These are phyloP conservation scores for Troides aeacus DNA, from an alignment of 2,888 invertebrate genomes.

Conservation along the genomic window DNA sequence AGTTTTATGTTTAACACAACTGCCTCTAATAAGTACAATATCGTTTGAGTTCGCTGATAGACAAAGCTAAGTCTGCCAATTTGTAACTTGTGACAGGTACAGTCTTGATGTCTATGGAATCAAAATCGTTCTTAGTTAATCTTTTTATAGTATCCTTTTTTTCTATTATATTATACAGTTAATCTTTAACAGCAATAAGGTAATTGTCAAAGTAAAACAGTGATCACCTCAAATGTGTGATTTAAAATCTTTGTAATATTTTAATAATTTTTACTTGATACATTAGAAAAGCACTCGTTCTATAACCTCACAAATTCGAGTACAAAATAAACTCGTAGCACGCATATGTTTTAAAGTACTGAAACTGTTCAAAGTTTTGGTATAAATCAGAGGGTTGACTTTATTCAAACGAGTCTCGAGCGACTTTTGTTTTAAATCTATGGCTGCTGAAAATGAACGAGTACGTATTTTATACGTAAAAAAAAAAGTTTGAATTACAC, in stretches of 20 bases:
- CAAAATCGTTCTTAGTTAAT: too few relatives aligned
- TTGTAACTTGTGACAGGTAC: too few relatives aligned
- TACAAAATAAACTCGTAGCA: constrained; percentile 25
- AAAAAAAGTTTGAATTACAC: constrained; percentile 15
- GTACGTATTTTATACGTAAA: constrained; percentile 14
- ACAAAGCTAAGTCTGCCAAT: too few relatives aligned
- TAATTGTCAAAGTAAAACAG: too few relatives aligned
- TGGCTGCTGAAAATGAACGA: constrained; percentile 53
- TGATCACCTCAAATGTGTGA: too few relatives aligned
- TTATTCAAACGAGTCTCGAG: constrained; percentile 78
- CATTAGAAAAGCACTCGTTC: constrained; percentile 1
- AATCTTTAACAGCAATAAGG: too few relatives aligned
- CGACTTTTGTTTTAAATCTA: constrained; percentile 73
- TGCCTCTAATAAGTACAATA: too few relatives aligned
- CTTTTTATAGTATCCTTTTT: too few relatives aligned
- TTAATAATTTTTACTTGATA: background rate
- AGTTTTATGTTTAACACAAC: background rate
- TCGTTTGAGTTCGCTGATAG: too few relatives aligned
- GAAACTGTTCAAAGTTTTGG: constrained; percentile 56
- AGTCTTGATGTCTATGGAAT: too few relatives aligned
- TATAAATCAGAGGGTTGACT: constrained; percentile 77
- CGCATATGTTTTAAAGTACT: constrained; percentile 29
- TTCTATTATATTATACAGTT: too few relatives aligned
- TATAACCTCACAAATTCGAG: constrained; percentile 6
- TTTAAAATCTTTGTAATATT: background rate